Evolutionary conservation across 2,797 vertebrate genomes (phyloP).

Genomic region (Podargus strigoides): DNA sequence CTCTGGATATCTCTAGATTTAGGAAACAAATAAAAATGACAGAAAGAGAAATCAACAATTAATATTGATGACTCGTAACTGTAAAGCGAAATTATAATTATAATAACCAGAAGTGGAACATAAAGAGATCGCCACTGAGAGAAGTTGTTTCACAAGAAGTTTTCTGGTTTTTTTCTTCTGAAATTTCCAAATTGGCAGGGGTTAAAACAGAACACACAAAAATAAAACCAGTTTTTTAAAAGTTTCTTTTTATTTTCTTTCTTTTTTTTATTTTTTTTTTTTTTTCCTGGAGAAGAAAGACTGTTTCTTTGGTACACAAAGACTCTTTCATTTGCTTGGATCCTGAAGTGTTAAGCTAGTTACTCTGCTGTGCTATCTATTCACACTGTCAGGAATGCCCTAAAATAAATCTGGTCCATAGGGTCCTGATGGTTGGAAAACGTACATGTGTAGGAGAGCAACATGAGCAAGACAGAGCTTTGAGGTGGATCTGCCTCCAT

Average conservation of each 20-base stretch:
- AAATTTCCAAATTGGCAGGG: neutral
- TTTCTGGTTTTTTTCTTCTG: neutral
- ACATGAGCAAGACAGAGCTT: neutral
- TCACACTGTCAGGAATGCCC: neutral
- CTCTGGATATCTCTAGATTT: neutral
- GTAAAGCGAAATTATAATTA: neutral
- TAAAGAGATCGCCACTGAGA: neutral
- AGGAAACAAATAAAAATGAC: neutral
- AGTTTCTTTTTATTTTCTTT: neutral
- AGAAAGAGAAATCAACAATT: neutral
- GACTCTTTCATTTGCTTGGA: neutral
- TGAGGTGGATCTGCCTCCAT: neutral
- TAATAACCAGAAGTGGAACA: neutral
- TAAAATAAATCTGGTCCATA: neutral
- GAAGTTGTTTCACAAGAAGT: neutral
- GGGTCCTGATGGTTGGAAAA: neutral
- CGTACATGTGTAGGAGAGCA: accelerated
- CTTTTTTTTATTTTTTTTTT: no score
- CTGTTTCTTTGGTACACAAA: neutral
- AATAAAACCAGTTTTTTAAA: neutral
- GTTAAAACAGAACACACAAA: neutral
- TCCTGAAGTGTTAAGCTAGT: neutral
- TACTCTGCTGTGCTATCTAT: neutral
- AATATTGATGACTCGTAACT: neutral
- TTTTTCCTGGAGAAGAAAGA: neutral